Base-by-base conservation (phyloP, 2,797 vertebrate species). In the Gallirallus australis region DNA sequence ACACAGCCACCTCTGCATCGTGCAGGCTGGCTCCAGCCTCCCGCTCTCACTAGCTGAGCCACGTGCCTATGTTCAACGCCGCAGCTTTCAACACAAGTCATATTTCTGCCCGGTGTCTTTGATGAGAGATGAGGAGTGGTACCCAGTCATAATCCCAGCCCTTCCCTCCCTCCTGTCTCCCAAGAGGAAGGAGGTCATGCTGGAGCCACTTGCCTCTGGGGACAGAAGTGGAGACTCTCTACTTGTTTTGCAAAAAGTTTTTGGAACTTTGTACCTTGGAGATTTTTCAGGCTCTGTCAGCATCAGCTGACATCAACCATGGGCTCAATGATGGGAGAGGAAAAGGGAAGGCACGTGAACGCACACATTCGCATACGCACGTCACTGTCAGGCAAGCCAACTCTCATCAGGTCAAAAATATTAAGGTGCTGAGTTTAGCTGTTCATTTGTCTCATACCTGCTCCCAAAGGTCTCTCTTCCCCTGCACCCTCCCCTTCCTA, bases 21-120 rank as follows among this genome's bases (percentile, higher is more conserved):
- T 2, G 21, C 3, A 5, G 59, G 31, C 27, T 72, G 47, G 10
- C 69, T 56, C 6, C 86, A 57, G 70, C 75, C 61, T 82, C 82
- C 80, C 3, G 0, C 30, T 65, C 75, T 23, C 7, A 0, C 50
- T 6, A 4, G 3, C 56, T 28, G 56, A 57, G 71, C 66, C 80
- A 7, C 0, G 27, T 30, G 59, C 70, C 35, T 0, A 1, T 16
- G 50, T 24, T 81, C 40, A 8, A 4, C 33, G 18, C 37, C 57
- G 0, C 60, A 8, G 65, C 18, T 33, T n/a, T n/a, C 3, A 1
- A 4, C 2, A 9, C 2, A 1, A 63, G 7, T 3, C 1, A 0
- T 69, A 28, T 23, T 63, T 54, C 25, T 66, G 17, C 9, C 37
- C 4, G 1, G 5, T 28, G 14, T 39, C 19, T 10, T 23, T 0